These are phyloP conservation scores for Sesia bembeciformis DNA, from an alignment of 2,888 invertebrate genomes.

Conservation along the genomic window DNA sequence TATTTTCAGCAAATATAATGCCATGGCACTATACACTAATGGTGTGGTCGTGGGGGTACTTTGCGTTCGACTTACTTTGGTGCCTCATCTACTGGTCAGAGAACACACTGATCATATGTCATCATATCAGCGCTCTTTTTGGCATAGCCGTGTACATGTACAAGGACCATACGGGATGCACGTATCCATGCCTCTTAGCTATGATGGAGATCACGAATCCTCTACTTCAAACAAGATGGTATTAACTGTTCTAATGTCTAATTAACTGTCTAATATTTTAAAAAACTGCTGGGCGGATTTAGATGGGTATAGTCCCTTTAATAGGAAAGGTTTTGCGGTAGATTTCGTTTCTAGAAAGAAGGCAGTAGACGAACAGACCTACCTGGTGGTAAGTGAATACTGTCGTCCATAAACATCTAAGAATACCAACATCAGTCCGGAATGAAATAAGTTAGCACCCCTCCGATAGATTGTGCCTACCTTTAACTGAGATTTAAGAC, in stretches of 20 bases:
- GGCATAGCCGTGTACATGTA: conserved; percentile 67
- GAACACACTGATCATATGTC: conserved; percentile 65
- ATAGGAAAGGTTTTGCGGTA: too few species aligned
- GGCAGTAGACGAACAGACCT: too few species aligned
- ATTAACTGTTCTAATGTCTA: too few species aligned
- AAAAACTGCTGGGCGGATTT: neutral
- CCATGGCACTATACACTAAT: conserved; percentile 55
- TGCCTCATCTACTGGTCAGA: conserved; percentile 68
- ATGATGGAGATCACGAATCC: conserved; percentile 78
- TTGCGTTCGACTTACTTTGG: conserved; percentile 76
- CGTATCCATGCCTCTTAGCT: conserved; percentile 69
- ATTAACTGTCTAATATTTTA: too few species aligned
- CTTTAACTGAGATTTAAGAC: too few species aligned
- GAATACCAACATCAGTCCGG: too few species aligned
- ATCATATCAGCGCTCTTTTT: conserved; percentile 66
- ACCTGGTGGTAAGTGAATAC: too few species aligned
- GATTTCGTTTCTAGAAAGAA: too few species aligned
- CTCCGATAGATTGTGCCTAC: too few species aligned
- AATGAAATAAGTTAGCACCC: too few species aligned
- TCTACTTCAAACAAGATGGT: conserved; percentile 77
- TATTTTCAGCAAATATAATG: conserved; percentile 34
- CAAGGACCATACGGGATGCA: conserved; percentile 65
- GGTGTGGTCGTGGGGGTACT: conserved; percentile 76
- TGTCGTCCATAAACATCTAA: too few species aligned
- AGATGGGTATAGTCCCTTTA: too few species aligned